phyloP scores from a whole-genome alignment of 2,113 vertebrate genomes.

The Corythoichthys intestinalis region DNA sequence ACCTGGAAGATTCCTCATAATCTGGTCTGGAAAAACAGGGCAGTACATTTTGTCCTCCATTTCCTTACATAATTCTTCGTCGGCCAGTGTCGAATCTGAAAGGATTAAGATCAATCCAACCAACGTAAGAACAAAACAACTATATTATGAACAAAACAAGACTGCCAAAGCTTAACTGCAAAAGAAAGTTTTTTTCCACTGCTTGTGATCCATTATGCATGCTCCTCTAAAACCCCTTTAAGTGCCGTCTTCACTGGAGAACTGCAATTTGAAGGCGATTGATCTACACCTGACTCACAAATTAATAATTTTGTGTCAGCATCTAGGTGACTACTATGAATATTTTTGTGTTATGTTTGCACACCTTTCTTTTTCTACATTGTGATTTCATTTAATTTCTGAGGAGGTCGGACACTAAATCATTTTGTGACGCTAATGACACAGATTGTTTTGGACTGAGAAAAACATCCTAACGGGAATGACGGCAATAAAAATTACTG shows the following conservation, averaged over 20 bases:
- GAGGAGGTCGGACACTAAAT: not conserved
- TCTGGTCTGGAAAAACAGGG: conserved; percentile 6
- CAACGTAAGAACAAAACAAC: conserved; percentile 15
- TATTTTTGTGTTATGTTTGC: not conserved
- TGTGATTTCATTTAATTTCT: not conserved
- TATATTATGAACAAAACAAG: not conserved
- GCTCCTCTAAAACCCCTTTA: not conserved
- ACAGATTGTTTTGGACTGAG: not conserved
- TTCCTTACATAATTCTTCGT: conserved; percentile 32
- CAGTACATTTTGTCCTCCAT: conserved; percentile 5
- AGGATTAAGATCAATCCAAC: conserved; percentile 31
- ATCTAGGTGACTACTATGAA: not conserved
- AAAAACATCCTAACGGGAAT: not conserved
- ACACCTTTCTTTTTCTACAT: not conserved
- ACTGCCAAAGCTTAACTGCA: conserved; percentile 8
- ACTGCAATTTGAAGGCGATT: not conserved
- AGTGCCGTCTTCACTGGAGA: not conserved
- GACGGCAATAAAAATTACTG: not conserved
- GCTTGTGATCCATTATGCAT: not conserved
- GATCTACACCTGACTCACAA: not conserved
- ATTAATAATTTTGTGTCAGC: not conserved
- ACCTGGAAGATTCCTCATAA: conserved; percentile 1
- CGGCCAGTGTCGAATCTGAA: conserved; percentile 16
- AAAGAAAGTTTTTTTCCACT: not conserved
- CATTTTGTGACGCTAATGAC: not conserved